Evolutionary conservation across 2,888 invertebrate species (phyloP), one percentile per base, ranked within the genome.

Genomic region (Sturmia bella): DNA sequence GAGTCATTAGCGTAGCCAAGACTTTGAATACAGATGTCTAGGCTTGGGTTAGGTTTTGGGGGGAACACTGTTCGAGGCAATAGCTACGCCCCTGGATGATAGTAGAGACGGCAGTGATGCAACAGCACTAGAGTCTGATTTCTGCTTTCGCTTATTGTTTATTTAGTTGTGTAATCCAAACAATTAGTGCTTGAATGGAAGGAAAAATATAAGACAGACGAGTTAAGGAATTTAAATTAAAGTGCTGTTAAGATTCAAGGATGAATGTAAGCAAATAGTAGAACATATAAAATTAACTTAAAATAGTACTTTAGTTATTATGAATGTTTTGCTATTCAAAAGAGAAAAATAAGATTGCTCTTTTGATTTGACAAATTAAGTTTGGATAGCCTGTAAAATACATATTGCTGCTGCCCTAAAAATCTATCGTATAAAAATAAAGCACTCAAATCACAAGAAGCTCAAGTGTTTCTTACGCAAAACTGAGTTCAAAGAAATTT

Each of bases 81-180:
- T 7, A 7, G 5, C 32, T 32, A 32, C 32, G 32, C 32, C 32
- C 32, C 4, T 32, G 32, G 27, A 13, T 17, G 32, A 19, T 50
- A 32, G 48, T 4, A n/a, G n/a, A n/a, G 41, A 41, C 17, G 61
- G 66, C 19, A 27, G 27, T 52, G 39, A 68, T 54, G 61, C 32
- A 66, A 70, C 32, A 75, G 54, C 56, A 54, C 11, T 43, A 77
- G 64, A 74, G 70, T 78, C 70, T 82, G 78, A 78, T 78, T 78
- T 75, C 66, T 75, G 64, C 66, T 75, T 70, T 61, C 54, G 37
- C 43, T 66, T 70, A 70, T 74, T 78, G 78, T 78, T 82, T 82
- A 74, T 70, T 78, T 82, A 82, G 82, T 66, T 74, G 66, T 78
- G 78, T 82, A 82, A 82, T 82, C 78, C 78, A 66, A 78, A 78